Percentiles rank a stretch among this genome's conserved stretches.
These are phyloP conservation scores for Atta texana DNA, from an alignment of 1,140 invertebrate genomes.

Conservation along the genomic window DNA sequence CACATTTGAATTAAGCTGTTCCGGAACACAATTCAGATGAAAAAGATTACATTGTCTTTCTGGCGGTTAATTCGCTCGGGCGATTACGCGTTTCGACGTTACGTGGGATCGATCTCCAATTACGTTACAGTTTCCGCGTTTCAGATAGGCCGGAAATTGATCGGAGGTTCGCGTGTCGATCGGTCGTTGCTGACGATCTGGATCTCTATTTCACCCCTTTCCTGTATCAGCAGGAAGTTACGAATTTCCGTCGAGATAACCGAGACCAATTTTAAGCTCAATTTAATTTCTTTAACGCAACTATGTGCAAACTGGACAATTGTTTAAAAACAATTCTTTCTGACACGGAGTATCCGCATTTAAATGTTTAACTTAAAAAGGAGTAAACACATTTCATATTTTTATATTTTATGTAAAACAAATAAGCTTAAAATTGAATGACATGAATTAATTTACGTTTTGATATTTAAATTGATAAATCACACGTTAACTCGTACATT, in stretches of 20 bases:
- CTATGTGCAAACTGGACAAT: not conserved
- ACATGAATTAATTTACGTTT: not conserved
- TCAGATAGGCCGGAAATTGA: conserved; percentile 51
- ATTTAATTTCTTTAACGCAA: not conserved
- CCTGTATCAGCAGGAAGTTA: conserved; percentile 40
- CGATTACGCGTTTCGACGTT: conserved; percentile 33
- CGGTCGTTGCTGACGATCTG: conserved; percentile 22
- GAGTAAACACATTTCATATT: not conserved
- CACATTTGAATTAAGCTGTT: conserved; percentile 7
- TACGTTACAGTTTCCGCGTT: conserved; percentile 50
- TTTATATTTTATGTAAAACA: not conserved
- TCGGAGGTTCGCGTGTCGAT: conserved; percentile 42
- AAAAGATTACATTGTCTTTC: conserved; percentile 26
- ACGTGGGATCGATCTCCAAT: conserved; percentile 53
- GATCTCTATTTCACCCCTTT: conserved; percentile 43
- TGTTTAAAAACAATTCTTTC: not conserved
- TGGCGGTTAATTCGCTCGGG: not conserved
- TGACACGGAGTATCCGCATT: not conserved
- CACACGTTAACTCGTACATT: too few relatives aligned
- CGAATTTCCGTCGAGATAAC: conserved; percentile 33
- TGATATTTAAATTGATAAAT: not conserved
- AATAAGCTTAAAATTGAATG: not conserved
- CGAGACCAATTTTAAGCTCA: not conserved
- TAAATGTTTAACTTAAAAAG: not conserved
- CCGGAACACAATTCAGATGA: not conserved